Base-by-base conservation (phyloP, 2,888 invertebrate genomes). In the Protodeltote pygarga region DNA sequence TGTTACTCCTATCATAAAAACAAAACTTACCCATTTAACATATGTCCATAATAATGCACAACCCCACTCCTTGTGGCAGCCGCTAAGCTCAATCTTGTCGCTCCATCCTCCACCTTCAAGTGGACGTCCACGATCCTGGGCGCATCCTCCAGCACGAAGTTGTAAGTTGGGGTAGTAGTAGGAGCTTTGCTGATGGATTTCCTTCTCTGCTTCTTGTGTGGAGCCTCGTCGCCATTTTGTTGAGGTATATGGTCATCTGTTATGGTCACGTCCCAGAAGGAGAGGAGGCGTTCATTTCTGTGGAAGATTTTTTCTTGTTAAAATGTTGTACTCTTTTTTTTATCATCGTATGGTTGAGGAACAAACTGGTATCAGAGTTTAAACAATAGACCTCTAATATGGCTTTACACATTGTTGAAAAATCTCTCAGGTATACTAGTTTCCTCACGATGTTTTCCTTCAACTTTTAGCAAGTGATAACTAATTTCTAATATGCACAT, bases 61-160 rank as follows among this genome's bases (percentile, higher is more conserved):
- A 95, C 94, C 0, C 98, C 98, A 73, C 95, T 95, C 64, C 95
- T 93, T 0, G 97, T 96, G 0, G 94, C 93, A 0, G 94, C 94
- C 0, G 91, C 83, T 66, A 79, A 87, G 80, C 60, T 93, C 81
- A 81, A 87, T 62, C 87, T 88, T 0, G 90, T 91, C 5, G 93
- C 93, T 0, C 92, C 93, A 3, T 93, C 93, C 5, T 91, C 89
- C 2, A 83, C 81, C 11, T 89, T 75, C 51, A 93, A 75, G 1
- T 93, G 83, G 0, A 94, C 93, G 23, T 89, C 86, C 0, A 91
- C 77, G 14, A 82, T 75, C 48, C 74, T 84, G 0, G 95, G 94
- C 11, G 95, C 93, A 66, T 96, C 96, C 73, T 96, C 96, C 81
- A 96, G 92, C 0, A 95, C 91, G 94, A 94, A 75, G 93, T 94